A percentile compares a stretch with the other conserved stretches of the same genome.
These are phyloP conservation scores for Chloebia gouldiae DNA, from an alignment of 2,113 vertebrate species.

Conservation along the genomic window DNA sequence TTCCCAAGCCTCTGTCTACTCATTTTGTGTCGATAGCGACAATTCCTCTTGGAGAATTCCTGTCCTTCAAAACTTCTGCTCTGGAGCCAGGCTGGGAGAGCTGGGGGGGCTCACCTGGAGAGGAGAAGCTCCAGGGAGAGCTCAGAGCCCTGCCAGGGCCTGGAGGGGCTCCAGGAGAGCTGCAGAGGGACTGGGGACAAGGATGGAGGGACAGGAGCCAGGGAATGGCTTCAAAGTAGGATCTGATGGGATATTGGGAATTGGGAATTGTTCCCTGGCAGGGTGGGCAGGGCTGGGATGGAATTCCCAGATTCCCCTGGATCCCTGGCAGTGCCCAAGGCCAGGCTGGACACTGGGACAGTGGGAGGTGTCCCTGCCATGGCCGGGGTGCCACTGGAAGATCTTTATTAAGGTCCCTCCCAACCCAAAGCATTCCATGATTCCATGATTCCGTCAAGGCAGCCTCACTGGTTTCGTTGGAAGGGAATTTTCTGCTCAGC, in stretches of 20 bases:
- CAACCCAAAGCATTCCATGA: neutral
- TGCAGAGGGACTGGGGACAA: neutral
- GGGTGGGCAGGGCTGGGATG: neutral
- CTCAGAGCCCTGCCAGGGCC: neutral
- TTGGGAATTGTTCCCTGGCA: neutral
- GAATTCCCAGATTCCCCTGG: neutral
- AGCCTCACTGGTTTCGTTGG: neutral
- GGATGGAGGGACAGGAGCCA: neutral
- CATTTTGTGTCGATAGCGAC: too few relatives aligned
- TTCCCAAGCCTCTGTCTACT: too few relatives aligned
- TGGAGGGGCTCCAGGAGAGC: neutral
- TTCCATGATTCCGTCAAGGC: neutral
- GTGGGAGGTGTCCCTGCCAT: neutral
- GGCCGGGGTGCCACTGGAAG: neutral
- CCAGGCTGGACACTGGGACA: neutral
- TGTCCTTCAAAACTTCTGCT: slow-evolving; percentile 14
- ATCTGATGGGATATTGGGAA: neutral
- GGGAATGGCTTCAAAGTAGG: neutral
- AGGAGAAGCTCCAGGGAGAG: neutral
- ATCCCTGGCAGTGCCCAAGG: neutral
- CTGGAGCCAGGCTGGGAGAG: neutral
- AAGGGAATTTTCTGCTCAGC: neutral
- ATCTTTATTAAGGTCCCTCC: too few relatives aligned
- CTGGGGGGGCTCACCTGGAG: neutral
- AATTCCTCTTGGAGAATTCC: neutral